Percentiles rank a stretch among this genome's conserved stretches.
phyloP scores from a whole-genome alignment of 2,888 invertebrate genomes.

The Perizoma affinitatum region DNA sequence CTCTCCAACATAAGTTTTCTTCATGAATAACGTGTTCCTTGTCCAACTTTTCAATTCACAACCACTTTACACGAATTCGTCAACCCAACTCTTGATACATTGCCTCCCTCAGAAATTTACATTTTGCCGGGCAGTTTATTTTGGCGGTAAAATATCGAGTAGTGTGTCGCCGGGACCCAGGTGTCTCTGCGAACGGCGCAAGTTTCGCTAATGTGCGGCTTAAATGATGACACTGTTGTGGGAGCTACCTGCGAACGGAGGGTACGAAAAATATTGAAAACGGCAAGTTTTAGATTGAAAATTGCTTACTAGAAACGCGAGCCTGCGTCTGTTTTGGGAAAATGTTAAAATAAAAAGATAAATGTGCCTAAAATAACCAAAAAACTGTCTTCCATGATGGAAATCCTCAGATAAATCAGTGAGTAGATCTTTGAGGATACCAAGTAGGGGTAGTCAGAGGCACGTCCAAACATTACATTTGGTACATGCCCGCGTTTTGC shows the following conservation, averaged over 20 bases:
- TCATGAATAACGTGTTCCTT: conserved; percentile 24
- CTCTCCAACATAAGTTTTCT: conserved; percentile 20
- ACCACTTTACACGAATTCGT: conserved; percentile 44
- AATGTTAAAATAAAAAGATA: conserved; percentile 2
- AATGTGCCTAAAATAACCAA: too few relatives aligned
- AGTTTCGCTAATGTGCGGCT: conserved; percentile 81
- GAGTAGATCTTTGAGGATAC: too few relatives aligned
- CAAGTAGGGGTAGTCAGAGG: too few relatives aligned
- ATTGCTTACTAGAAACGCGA: conserved; percentile 7
- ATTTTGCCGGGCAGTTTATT: conserved; percentile 64
- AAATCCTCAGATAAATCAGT: too few relatives aligned
- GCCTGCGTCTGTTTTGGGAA: conserved; percentile 3
- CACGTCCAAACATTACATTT: too few relatives aligned
- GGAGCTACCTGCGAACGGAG: conserved; percentile 44
- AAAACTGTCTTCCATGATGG: too few relatives aligned
- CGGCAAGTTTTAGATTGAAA: conserved; percentile 16
- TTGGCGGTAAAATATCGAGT: conserved; percentile 72
- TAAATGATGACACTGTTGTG: conserved; percentile 79
- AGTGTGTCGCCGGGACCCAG: conserved; percentile 69
- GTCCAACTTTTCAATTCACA: conserved; percentile 36
- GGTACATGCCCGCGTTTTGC: too few relatives aligned
- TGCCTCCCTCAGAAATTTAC: conserved; percentile 60
- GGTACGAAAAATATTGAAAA: conserved; percentile 34
- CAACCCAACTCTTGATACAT: conserved; percentile 53
- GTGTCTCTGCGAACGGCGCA: conserved; percentile 76